Evolutionary conservation across 2,113 vertebrate genomes (phyloP).

Genomic region (Periophthalmodon schlosseri): DNA sequence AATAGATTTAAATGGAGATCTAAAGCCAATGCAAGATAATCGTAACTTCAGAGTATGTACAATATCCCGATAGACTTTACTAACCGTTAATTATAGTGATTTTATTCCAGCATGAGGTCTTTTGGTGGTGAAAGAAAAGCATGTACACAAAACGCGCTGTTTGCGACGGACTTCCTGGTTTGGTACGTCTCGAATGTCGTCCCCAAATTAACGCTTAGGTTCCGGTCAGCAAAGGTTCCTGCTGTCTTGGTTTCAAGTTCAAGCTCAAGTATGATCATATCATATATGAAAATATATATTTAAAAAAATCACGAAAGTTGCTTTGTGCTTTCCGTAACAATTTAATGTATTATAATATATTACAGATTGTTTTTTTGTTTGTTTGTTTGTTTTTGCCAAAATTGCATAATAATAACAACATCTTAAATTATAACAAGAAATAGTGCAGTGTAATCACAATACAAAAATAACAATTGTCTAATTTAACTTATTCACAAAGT

Average conservation of each 20-base stretch:
- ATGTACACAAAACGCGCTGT: conserved; percentile 63
- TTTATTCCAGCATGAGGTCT: conserved; percentile 23
- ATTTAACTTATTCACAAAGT: neutral
- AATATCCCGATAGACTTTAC: neutral
- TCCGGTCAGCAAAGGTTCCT: conserved; percentile 25
- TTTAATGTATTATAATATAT: no score
- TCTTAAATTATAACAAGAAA: neutral
- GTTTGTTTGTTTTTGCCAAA: no score
- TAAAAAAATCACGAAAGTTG: no score
- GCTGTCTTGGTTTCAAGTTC: neutral
- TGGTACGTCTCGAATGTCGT: conserved; percentile 19
- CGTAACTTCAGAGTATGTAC: no score
- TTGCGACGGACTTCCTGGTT: conserved; percentile 63
- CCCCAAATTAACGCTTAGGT: conserved; percentile 13
- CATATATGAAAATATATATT: no score
- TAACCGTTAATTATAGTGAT: conserved; percentile 30
- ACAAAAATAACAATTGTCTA: neutral
- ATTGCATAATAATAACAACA: neutral
- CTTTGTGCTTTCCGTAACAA: no score
- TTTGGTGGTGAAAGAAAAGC: neutral
- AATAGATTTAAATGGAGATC: neutral
- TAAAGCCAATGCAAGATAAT: neutral
- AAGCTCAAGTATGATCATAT: neutral
- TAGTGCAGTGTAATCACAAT: neutral
- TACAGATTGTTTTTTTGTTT: no score